Base-by-base conservation (phyloP, 2,797 vertebrate genomes). In the Aphelocoma californica region DNA sequence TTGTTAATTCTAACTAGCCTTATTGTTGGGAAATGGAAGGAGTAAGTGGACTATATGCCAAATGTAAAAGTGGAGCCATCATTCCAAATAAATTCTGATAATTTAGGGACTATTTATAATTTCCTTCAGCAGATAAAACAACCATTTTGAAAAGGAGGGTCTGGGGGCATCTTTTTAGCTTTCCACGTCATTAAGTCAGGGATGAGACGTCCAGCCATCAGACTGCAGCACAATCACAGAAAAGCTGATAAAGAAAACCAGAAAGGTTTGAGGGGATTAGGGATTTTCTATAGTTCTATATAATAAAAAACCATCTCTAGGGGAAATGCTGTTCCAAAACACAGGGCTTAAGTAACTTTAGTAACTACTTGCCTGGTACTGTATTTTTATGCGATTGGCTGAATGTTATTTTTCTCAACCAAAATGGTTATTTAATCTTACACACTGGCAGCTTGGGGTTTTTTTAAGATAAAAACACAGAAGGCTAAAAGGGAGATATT, bases 1-100 rank as follows among this genome's bases (percentile, higher is more conserved):
- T 77, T 85, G 79, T 61, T 88, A 93, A 89, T 77, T 88, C 77
- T 93, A 85, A 75, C 44, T 87, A 91, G 69, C 66, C 34, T 87
- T 93, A 34, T 84, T 93, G 66, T 88, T 94, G 67, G 70, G 40
- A 69, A 86, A 48, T 7, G 21, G 56, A 81, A 90, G 45, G n/a
- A 85, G 5, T 83, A 71, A 79, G 36, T 77, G 40, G 40, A 81
- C 57, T 93, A 16, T 58, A 32, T 82, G 62, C 73, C 91, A 92
- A 71, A 74, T 48, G 32, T 58, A 71, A 61, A 45, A 90, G 48
- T 61, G 51, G 69, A 93, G 66, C 38, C 32, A 80, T 36, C 8
- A 50, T 82, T 93, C 65, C 45, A 93, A 71, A 85, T 82, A 74
- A 66, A 90, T 88, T 69, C n/a, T 73, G 50, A 14, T 34, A 20